These are phyloP conservation scores for Leptopilina syphax DNA, from an alignment of 2,888 invertebrate genomes.

Conservation along the genomic window DNA sequence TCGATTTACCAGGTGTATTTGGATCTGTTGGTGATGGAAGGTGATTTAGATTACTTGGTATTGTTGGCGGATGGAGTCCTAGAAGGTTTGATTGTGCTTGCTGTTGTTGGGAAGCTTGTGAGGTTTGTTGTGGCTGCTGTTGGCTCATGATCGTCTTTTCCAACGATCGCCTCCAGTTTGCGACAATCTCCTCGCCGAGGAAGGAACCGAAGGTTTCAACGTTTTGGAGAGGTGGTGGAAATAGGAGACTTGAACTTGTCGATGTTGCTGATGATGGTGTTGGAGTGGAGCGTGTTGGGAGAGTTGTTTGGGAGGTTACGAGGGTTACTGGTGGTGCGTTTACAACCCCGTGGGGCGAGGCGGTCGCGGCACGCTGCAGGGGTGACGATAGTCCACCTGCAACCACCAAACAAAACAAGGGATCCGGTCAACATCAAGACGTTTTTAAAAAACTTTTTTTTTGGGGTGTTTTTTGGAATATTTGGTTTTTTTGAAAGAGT, in stretches of 20 bases:
- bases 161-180: slow-evolving; percentile 86
- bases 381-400: slow-evolving; percentile 77
- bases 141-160: slow-evolving; percentile 78
- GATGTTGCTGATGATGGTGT: slow-evolving; percentile 74
- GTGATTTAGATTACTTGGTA: slow-evolving; percentile 78
- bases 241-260: slow-evolving; percentile 76
- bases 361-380: slow-evolving; percentile 76
- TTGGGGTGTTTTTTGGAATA: slow-evolving; percentile 44
- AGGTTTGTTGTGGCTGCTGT: slow-evolving; percentile 70
- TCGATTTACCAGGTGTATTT: slow-evolving; percentile 71
- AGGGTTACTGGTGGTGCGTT: slow-evolving; percentile 71
- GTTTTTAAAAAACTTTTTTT: slow-evolving; percentile 50
- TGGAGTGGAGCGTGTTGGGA: slow-evolving; percentile 73
- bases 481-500: slow-evolving; percentile 42
- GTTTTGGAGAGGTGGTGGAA: slow-evolving; percentile 81
- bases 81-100: slow-evolving; percentile 64
- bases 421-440: slow-evolving; percentile 67
- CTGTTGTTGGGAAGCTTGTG: slow-evolving; percentile 62
- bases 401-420: slow-evolving; percentile 75
- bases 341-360: slow-evolving; percentile 73
- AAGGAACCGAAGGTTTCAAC: slow-evolving; percentile 86
- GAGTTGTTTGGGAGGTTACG: slow-evolving; percentile 70
- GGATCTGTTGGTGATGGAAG: slow-evolving; percentile 79
- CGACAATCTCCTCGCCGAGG: slow-evolving; percentile 90
- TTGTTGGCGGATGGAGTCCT: slow-evolving; percentile 73